These are phyloP conservation scores for Actias luna DNA, from an alignment of 2,888 invertebrate species.

Conservation along the genomic window DNA sequence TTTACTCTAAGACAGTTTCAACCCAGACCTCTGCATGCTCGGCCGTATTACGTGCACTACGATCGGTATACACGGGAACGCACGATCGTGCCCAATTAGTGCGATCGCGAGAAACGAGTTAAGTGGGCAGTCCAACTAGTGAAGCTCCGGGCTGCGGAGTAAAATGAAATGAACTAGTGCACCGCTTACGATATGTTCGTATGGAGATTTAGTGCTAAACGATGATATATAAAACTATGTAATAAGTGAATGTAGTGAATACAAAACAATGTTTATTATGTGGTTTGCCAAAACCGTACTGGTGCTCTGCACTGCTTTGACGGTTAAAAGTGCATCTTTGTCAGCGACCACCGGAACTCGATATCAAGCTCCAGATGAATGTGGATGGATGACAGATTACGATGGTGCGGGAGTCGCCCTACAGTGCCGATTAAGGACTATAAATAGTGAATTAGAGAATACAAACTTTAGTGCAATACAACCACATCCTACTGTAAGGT, in stretches of 20 bases:
- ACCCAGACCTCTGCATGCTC: slow-evolving; percentile 74
- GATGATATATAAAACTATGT: slow-evolving; percentile 71
- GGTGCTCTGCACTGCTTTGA: slow-evolving; percentile 67
- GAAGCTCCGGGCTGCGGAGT: slow-evolving; percentile 56
- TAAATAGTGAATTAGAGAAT: slow-evolving; percentile 91
- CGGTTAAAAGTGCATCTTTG: slow-evolving; percentile 71
- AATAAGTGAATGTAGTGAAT: slow-evolving; percentile 66
- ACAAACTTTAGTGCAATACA: slow-evolving; percentile 92
- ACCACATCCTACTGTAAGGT: slow-evolving; percentile 88
- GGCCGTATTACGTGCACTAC: slow-evolving; percentile 64
- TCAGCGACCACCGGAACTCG: slow-evolving; percentile 81
- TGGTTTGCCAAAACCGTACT: slow-evolving; percentile 65
- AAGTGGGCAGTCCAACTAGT: slow-evolving; percentile 76
- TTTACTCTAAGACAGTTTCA: slow-evolving; percentile 75
- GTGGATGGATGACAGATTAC: slow-evolving; percentile 88
- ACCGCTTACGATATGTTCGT: slow-evolving; percentile 53
- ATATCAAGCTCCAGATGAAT: slow-evolving; percentile 91
- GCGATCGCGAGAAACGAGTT: slow-evolving; percentile 79
- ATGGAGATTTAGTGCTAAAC: slow-evolving; percentile 64
- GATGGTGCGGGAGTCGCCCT: slow-evolving; percentile 86
- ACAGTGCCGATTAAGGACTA: slow-evolving; percentile 87
- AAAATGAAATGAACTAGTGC: slow-evolving; percentile 65
- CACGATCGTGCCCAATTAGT: slow-evolving; percentile 79
- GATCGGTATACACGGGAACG: slow-evolving; percentile 51
- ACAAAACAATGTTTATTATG: slow-evolving; percentile 68